Conservation (phyloP, 2,888 invertebrate genomes). For the Trypoxylon attenuatum region DNA sequence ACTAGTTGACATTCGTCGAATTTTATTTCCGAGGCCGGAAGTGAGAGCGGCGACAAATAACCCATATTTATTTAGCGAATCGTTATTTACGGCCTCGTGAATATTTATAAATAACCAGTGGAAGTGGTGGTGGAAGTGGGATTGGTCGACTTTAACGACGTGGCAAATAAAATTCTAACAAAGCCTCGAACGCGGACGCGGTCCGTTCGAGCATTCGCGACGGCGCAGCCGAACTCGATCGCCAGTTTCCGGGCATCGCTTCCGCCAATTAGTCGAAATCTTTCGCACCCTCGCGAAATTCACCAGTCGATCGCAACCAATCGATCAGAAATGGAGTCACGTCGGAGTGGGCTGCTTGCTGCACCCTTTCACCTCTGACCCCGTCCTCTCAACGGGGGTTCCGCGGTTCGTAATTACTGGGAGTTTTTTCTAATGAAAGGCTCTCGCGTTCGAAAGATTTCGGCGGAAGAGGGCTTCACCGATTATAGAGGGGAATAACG, state of each 20-base stretch:
- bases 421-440: background rate
- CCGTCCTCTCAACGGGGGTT: background rate
- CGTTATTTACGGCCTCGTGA: conserved; percentile 28
- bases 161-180: too few relatives aligned
- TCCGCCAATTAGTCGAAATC: background rate
- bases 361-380: too few relatives aligned
- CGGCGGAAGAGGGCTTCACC: background rate
- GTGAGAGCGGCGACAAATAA: conserved; percentile 9
- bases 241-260: background rate
- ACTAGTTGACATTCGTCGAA: too few relatives aligned
- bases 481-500: conserved; percentile 25
- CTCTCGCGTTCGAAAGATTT: background rate
- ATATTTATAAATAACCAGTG: conserved; percentile 41
- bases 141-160: too few relatives aligned
- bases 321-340: background rate
- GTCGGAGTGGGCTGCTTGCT: too few relatives aligned
- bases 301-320: background rate
- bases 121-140: too few relatives aligned
- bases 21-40: conserved; percentile 6
- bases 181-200: too few relatives aligned
- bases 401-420: background rate
- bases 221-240: too few relatives aligned
- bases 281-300: background rate
- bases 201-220: too few relatives aligned
- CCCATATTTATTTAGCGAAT: conserved; percentile 15